A percentile compares a stretch with the other conserved stretches of the same genome.
Conservation (phyloP, 2,113 vertebrate genomes). For the Apteryx owenii region DNA sequence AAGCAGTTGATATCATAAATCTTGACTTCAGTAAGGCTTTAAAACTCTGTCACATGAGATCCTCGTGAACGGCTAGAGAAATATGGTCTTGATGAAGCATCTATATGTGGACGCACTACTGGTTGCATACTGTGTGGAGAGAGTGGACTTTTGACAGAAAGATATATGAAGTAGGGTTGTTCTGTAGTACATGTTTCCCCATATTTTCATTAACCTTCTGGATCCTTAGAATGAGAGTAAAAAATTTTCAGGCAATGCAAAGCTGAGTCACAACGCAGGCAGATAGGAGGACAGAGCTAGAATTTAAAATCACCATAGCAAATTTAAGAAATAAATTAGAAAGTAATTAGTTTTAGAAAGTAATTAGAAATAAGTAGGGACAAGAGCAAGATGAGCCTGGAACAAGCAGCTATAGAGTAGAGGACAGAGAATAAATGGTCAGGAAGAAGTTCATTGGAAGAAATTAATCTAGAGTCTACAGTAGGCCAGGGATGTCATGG, state of each 20-base stretch:
- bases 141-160: background rate
- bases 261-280: background rate
- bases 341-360: background rate
- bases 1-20: background rate
- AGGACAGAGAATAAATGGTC: background rate
- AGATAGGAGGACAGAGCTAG: background rate
- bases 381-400: background rate
- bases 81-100: background rate
- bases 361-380: background rate
- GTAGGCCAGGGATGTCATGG: background rate
- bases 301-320: background rate
- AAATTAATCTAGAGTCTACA: background rate
- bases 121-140: background rate
- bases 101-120: no score
- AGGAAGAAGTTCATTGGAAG: background rate
- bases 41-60: background rate
- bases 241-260: background rate
- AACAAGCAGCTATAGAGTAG: background rate
- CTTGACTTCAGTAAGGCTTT: background rate
- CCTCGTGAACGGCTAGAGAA: background rate
- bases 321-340: background rate
- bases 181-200: background rate
- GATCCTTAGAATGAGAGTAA: background rate
- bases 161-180: background rate
- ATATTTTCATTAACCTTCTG: background rate